Evolutionary conservation across 2,797 vertebrate species (phyloP).

Genomic region (Micrastur ruficollis): DNA sequence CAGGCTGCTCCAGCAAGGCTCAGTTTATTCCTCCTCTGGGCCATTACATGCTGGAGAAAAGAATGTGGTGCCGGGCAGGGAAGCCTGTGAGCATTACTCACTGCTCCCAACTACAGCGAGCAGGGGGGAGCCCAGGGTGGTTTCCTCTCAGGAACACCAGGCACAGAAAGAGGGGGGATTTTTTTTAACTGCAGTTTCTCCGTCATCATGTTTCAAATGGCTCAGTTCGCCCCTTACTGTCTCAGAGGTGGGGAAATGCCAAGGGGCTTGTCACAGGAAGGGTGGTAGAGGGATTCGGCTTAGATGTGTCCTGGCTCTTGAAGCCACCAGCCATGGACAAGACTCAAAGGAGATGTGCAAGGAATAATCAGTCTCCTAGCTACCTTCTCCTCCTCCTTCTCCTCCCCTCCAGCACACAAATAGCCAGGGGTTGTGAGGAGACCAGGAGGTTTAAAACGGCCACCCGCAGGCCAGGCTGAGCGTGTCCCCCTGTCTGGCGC

Average conservation of each 20-base stretch:
- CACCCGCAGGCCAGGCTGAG: background rate
- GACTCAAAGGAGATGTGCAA: background rate
- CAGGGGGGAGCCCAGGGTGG: background rate
- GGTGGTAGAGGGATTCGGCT: background rate
- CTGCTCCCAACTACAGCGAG: background rate
- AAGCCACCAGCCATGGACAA: background rate
- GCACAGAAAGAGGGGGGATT: background rate
- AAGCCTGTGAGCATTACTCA: slow-evolving; percentile 27
- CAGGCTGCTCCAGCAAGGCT: background rate
- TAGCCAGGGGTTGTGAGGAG: background rate
- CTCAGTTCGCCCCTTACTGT: fast-evolving
- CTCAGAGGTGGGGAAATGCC: background rate
- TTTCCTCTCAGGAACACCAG: background rate
- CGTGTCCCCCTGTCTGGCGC: fast-evolving
- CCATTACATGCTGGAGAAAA: slow-evolving; percentile 61
- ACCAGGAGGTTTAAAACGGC: background rate
- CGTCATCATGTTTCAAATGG: fast-evolving
- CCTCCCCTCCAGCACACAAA: background rate
- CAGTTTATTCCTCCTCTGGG: slow-evolving; percentile 45
- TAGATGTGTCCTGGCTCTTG: background rate
- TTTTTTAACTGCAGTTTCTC: background rate
- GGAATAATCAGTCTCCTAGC: background rate
- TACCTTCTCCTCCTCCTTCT: background rate
- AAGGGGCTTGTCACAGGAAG: background rate
- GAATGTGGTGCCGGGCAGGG: background rate